Evolutionary conservation across 2,888 invertebrate species (phyloP).

Genomic region (Esperia sulphurella): DNA sequence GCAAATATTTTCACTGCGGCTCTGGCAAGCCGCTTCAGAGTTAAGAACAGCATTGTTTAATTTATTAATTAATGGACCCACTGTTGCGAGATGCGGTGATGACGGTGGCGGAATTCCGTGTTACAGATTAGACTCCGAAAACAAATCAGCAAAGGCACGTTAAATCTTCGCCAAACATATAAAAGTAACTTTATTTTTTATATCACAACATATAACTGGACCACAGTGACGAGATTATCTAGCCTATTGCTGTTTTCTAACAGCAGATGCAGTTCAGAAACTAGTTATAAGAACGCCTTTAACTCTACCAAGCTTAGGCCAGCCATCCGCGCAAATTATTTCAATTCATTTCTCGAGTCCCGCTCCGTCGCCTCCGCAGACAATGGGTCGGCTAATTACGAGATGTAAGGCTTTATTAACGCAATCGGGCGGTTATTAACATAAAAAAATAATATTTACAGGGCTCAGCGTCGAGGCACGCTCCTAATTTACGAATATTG

Average conservation of each 20-base stretch:
- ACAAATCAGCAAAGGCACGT: too few relatives aligned
- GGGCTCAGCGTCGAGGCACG: slow-evolving; percentile 48
- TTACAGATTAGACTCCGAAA: slow-evolving; percentile 6
- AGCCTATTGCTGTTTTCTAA: background rate
- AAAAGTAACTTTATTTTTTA: too few relatives aligned
- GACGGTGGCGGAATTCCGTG: slow-evolving; percentile 3
- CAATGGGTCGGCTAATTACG: slow-evolving; percentile 69
- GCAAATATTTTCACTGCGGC: slow-evolving; percentile 75
- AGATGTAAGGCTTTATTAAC: slow-evolving; percentile 78
- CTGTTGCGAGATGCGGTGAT: slow-evolving; percentile 41
- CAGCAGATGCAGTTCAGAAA: background rate
- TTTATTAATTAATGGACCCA: slow-evolving; percentile 76
- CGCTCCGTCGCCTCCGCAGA: slow-evolving; percentile 45
- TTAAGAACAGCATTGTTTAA: slow-evolving; percentile 74
- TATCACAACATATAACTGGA: too few relatives aligned
- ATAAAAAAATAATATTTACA: slow-evolving; percentile 79
- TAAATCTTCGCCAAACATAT: too few relatives aligned
- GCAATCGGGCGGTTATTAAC: slow-evolving; percentile 75
- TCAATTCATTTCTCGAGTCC: slow-evolving; percentile 50
- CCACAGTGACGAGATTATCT: too few relatives aligned
- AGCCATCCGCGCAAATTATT: slow-evolving; percentile 46
- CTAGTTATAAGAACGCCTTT: slow-evolving; percentile 23
- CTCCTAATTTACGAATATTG: slow-evolving; percentile 77
- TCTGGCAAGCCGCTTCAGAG: slow-evolving; percentile 52
- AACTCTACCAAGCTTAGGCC: slow-evolving; percentile 26